A percentile compares a stretch with the other conserved stretches of the same genome.
phyloP scores from a whole-genome alignment of 2,113 vertebrate species.

The Dolichallabes microphthalmus region DNA sequence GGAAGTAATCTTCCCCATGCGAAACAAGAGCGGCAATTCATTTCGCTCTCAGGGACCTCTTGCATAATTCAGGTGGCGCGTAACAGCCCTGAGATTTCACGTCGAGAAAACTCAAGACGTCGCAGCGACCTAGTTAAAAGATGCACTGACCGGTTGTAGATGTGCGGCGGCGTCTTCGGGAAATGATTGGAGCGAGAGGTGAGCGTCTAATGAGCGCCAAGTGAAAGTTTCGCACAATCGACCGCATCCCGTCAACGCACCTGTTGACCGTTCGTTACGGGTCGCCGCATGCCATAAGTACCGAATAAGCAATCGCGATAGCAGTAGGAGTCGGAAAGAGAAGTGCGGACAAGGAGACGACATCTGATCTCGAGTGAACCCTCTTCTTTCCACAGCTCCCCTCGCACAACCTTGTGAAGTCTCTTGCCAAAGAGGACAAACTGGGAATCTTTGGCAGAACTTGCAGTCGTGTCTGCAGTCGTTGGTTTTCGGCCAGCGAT shows the following conservation, averaged over 20 bases:
- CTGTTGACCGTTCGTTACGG: conserved; percentile 5
- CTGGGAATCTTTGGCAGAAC: neutral
- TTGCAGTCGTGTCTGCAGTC: neutral
- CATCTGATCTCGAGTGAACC: conserved; percentile 20
- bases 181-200: neutral
- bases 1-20: conserved; percentile 19
- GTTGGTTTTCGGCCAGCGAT: neutral
- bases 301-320: conserved; percentile 21
- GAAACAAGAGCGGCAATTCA: conserved; percentile 21
- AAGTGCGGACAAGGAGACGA: neutral
- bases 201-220: neutral
- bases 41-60: neutral
- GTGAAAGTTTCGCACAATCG: neutral
- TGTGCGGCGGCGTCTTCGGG: neutral
- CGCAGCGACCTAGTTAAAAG: neutral
- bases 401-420: neutral
- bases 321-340: conserved; percentile 1
- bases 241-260: neutral
- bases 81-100: neutral
- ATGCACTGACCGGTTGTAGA: neutral
- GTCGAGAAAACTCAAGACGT: neutral
- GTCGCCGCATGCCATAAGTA: neutral
- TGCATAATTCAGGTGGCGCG: neutral
- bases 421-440: neutral
- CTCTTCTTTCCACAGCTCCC: neutral